Conservation (phyloP, 1,140 invertebrate species). For the Tenebrio molitor region DNA sequence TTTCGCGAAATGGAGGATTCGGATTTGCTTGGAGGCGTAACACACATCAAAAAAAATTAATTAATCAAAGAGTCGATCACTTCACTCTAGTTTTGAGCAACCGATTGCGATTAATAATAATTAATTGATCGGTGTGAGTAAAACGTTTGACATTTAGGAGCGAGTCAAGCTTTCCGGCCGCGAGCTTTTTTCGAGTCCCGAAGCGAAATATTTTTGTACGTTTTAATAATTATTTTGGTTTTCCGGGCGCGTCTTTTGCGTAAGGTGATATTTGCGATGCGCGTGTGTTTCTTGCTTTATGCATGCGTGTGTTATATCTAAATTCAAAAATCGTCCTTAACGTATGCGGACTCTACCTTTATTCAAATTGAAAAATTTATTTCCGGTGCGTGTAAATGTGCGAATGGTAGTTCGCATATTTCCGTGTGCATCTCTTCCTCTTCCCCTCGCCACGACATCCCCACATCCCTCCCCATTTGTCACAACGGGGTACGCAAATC, state of each 20-base stretch:
- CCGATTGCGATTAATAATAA: too few relatives aligned
- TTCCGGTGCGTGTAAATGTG: slow-evolving; percentile 52
- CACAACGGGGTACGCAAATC: slow-evolving; percentile 52
- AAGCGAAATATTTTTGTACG: too few relatives aligned
- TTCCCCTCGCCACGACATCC: slow-evolving; percentile 37
- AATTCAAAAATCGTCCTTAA: slow-evolving; percentile 46
- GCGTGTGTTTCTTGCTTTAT: slow-evolving; percentile 5
- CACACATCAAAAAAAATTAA: too few relatives aligned
- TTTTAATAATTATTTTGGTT: too few relatives aligned
- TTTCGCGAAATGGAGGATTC: too few relatives aligned
- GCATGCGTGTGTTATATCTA: slow-evolving; percentile 36
- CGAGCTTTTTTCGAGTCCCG: too few relatives aligned
- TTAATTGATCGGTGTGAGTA: too few relatives aligned
- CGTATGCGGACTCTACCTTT: slow-evolving; percentile 38
- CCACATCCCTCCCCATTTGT: slow-evolving; percentile 42
- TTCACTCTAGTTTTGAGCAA: too few relatives aligned
- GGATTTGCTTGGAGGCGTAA: too few relatives aligned
- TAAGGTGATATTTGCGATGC: slow-evolving; percentile 5
- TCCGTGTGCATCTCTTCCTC: slow-evolving; percentile 49
- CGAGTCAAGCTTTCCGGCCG: too few relatives aligned
- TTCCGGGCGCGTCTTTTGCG: background rate
- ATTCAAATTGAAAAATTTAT: slow-evolving; percentile 52
- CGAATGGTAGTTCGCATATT: slow-evolving; percentile 53
- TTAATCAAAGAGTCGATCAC: too few relatives aligned
- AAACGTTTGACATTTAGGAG: too few relatives aligned